Conservation (phyloP, 1,140 invertebrate genomes). For the Brachionus plicatilis region DNA sequence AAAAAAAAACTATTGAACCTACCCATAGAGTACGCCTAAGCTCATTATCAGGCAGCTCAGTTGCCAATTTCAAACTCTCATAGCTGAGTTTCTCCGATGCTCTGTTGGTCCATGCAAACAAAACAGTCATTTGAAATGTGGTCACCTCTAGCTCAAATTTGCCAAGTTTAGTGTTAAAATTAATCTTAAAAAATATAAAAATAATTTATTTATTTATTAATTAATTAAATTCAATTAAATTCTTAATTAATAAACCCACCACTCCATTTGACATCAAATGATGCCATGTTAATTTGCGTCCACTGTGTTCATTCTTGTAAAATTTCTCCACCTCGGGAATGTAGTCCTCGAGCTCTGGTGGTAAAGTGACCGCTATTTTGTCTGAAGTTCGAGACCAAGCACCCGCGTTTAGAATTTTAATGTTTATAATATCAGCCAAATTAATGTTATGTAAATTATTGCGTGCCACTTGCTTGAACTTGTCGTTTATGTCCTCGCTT, state of each 20-base stretch:
- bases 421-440: constrained; percentile 51
- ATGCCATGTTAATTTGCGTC: constrained; percentile 97
- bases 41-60: constrained; percentile 91
- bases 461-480: constrained; percentile 66
- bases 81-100: constrained; percentile 81
- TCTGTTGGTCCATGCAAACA: constrained; percentile 97
- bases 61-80: constrained; percentile 88
- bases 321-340: constrained; percentile 85
- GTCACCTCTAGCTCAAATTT: constrained; percentile 96
- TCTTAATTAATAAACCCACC: constrained; percentile 38
- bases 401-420: constrained; percentile 91
- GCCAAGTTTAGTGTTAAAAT: constrained; percentile 84
- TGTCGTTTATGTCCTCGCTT: constrained; percentile 92
- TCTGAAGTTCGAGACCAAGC: constrained; percentile 88
- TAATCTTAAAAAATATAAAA: constrained; percentile 64
- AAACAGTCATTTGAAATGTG: constrained; percentile 98
- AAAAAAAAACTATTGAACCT: background rate
- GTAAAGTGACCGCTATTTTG: constrained; percentile 85
- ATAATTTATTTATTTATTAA: background rate
- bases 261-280: constrained; percentile 97
- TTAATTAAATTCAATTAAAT: background rate
- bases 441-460: constrained; percentile 15
- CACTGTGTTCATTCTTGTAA: constrained; percentile 76
- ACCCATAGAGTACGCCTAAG: constrained; percentile 88
- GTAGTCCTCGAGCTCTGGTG: constrained; percentile 92